phyloP scores from a whole-genome alignment of 2,797 vertebrate species.

The Micropoecilia bifurca region DNA sequence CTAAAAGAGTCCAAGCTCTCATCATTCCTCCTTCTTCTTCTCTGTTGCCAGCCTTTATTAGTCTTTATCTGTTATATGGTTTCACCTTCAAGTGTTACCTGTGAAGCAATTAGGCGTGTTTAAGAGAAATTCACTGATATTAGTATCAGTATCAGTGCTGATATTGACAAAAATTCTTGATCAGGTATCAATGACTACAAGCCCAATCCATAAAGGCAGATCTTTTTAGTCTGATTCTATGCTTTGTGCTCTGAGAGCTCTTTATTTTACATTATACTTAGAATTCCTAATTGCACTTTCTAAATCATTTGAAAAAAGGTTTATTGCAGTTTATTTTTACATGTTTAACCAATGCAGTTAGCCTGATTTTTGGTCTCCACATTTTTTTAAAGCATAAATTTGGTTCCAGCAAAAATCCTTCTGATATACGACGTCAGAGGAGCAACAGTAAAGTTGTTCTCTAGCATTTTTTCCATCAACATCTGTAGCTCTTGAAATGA shows the following conservation, averaged over 20 bases:
- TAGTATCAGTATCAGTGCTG: no score
- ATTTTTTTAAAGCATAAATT: not conserved
- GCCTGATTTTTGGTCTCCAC: not conserved
- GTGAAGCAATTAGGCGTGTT: conserved; percentile 3
- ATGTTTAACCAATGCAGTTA: no score
- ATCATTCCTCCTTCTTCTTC: conserved; percentile 37
- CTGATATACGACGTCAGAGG: not conserved
- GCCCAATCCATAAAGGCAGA: no score
- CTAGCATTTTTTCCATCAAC: not conserved
- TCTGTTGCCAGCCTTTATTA: conserved; percentile 36
- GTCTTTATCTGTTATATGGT: conserved; percentile 29
- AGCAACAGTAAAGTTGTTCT: not conserved
- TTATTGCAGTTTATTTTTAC: no score
- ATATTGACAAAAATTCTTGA: no score
- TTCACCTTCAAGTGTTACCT: conserved; percentile 16
- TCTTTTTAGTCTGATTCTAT: no score
- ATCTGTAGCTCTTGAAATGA: no score
- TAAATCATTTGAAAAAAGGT: no score
- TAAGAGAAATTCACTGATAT: conserved; percentile 1
- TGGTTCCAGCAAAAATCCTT: not conserved
- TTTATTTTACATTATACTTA: no score
- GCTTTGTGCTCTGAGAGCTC: no score
- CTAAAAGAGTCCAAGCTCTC: conserved; percentile 45
- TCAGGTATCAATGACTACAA: no score
- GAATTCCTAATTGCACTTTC: no score